Evolutionary conservation across 2,888 invertebrate genomes (phyloP).

Genomic region (Xanthorhoe spadicearia): DNA sequence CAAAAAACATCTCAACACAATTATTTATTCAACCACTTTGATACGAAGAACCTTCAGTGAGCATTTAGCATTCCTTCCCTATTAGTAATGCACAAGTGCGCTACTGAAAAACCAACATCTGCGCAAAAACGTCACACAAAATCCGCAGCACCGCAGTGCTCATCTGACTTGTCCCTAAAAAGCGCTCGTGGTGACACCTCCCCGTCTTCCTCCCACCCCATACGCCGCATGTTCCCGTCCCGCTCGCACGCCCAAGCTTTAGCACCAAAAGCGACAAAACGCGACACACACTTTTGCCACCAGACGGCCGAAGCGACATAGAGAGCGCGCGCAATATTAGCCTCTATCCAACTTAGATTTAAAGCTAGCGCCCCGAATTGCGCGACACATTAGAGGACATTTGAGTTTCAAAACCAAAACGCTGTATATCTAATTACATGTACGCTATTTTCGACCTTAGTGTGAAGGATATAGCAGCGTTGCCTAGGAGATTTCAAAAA

Average conservation of each 20-base stretch:
- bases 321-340: constrained; percentile 60
- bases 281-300: constrained; percentile 70
- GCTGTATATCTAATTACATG: constrained; percentile 48
- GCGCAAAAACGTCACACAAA: constrained; percentile 72
- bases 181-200: constrained; percentile 81
- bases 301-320: constrained; percentile 68
- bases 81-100: constrained; percentile 53
- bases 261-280: constrained; percentile 73
- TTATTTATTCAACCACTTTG: constrained; percentile 29
- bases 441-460: constrained; percentile 52
- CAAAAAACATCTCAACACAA: constrained; percentile 25
- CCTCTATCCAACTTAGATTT: constrained; percentile 64
- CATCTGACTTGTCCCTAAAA: constrained; percentile 78
- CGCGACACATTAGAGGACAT: constrained; percentile 84
- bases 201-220: constrained; percentile 72
- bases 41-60: constrained; percentile 26
- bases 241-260: constrained; percentile 70
- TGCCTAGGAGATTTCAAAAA: constrained; percentile 46
- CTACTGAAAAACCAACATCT: constrained; percentile 66
- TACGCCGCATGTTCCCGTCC: constrained; percentile 59
- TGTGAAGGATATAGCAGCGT: neutral
- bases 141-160: constrained; percentile 68
- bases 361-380: constrained; percentile 73
- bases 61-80: constrained; percentile 38
- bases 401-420: constrained; percentile 53